A percentile compares a stretch with the other conserved stretches of the same genome.
Conservation (phyloP, 2,113 vertebrate genomes). For the Cinclus cinclus region DNA sequence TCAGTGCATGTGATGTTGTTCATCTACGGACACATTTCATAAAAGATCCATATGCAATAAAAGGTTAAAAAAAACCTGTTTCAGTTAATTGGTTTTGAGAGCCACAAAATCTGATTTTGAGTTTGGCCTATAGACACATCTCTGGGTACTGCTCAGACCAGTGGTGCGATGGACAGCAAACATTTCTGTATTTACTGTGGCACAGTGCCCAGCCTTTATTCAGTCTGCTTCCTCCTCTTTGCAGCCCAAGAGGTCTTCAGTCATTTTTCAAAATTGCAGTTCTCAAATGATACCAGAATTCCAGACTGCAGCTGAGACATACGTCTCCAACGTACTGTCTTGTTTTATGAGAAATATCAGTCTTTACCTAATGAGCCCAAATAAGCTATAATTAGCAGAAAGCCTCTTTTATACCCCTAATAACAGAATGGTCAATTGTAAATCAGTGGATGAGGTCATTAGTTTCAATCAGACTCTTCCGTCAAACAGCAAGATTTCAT, state of each 20-base stretch:
- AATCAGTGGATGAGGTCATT: conserved; percentile 34
- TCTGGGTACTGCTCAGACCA: conserved; percentile 18
- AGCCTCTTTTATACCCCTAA: background rate
- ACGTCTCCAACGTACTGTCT: background rate
- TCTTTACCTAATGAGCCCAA: conserved; percentile 38
- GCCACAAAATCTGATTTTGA: conserved; percentile 16
- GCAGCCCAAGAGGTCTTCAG: background rate
- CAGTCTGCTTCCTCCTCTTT: conserved; percentile 23
- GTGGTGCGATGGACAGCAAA: conserved; percentile 33
- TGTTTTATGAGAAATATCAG: conserved; percentile 17
- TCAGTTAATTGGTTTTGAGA: conserved; percentile 28
- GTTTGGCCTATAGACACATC: background rate
- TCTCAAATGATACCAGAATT: background rate
- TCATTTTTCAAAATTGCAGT: conserved; percentile 29
- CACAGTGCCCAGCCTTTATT: conserved; percentile 16
- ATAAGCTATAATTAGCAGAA: conserved; percentile 39
- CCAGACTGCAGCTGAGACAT: background rate
- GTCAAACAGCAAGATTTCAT: background rate
- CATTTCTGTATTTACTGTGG: conserved; percentile 28
- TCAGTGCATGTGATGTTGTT: background rate
- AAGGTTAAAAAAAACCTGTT: background rate
- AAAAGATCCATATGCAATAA: background rate
- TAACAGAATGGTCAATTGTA: conserved; percentile 40
- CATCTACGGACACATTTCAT: background rate
- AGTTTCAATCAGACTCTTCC: conserved; percentile 22